These are phyloP conservation scores for Plecturocebus donacophilus DNA, from an alignment of 2,113 vertebrate species.

Conservation along the genomic window DNA sequence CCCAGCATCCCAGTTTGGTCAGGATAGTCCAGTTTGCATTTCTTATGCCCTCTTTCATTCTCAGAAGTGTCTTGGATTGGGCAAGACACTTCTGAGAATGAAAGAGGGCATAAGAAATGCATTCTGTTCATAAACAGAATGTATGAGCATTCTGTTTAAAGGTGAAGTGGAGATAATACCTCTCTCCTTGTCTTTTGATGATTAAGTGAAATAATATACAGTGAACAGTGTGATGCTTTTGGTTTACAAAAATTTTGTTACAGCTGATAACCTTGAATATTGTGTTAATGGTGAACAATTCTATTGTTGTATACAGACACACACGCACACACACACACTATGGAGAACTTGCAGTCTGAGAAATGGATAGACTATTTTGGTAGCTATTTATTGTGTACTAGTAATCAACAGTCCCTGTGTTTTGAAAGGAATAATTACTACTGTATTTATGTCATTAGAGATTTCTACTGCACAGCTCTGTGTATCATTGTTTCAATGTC, in stretches of 20 bases:
- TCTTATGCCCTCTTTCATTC: background rate
- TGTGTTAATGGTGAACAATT: background rate
- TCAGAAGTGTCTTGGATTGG: background rate
- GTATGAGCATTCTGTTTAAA: background rate
- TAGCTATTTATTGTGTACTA: background rate
- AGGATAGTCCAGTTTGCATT: background rate
- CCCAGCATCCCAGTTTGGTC: background rate
- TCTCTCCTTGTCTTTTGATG: background rate
- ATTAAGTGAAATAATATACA: background rate
- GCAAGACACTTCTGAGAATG: background rate
- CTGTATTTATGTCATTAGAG: conserved; percentile 10
- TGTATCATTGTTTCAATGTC: background rate
- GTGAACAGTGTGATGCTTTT: background rate
- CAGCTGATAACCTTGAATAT: background rate
- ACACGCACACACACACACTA: background rate
- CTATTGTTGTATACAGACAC: background rate
- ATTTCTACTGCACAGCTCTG: background rate
- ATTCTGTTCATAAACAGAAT: background rate
- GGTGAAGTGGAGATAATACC: background rate
- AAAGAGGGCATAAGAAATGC: background rate
- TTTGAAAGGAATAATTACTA: conserved; percentile 41
- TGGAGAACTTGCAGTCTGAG: background rate
- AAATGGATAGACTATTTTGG: conserved; percentile 35
- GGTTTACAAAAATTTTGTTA: conserved; percentile 24
- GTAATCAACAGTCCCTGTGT: background rate